These are phyloP conservation scores for human (Homo sapiens) DNA, from an alignment of 2,113 vertebrate genomes.

Conservation along the genomic window DNA sequence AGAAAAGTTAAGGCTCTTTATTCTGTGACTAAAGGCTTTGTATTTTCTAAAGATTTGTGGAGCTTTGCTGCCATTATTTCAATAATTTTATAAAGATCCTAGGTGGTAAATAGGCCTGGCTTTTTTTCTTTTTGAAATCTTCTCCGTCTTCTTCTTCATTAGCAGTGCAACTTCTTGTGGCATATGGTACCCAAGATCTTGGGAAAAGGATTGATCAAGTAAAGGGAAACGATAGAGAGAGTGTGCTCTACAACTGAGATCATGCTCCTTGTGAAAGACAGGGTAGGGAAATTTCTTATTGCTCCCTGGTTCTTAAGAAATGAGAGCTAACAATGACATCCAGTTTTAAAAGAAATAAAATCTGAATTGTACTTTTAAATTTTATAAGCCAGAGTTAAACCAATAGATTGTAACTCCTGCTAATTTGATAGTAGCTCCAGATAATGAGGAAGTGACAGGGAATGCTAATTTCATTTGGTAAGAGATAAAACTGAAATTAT, in stretches of 20 bases:
- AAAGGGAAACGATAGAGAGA: neutral
- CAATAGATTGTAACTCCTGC: neutral
- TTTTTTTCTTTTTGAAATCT: neutral
- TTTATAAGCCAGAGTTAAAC: slow-evolving; percentile 6
- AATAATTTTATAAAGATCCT: slow-evolving; percentile 20
- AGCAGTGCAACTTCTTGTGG: slow-evolving; percentile 3
- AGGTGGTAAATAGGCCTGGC: neutral
- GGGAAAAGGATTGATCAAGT: neutral
- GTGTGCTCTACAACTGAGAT: neutral
- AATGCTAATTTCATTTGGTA: neutral
- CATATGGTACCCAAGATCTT: neutral
- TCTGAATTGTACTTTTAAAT: slow-evolving; percentile 31
- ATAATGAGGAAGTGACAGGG: neutral
- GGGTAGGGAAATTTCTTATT: neutral
- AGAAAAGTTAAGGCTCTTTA: neutral
- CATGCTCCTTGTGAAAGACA: neutral
- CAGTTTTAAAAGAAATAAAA: slow-evolving; percentile 46
- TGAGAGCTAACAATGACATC: neutral
- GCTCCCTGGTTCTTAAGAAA: slow-evolving; percentile 1
- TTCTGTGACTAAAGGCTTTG: slow-evolving; percentile 14
- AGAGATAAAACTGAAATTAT: slow-evolving; percentile 31
- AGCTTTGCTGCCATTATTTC: neutral
- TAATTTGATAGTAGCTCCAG: neutral
- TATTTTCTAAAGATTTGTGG: neutral
- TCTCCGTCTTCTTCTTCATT: neutral